Conservation (phyloP, 2,797 vertebrate genomes). For the Salarias fasciatus region DNA sequence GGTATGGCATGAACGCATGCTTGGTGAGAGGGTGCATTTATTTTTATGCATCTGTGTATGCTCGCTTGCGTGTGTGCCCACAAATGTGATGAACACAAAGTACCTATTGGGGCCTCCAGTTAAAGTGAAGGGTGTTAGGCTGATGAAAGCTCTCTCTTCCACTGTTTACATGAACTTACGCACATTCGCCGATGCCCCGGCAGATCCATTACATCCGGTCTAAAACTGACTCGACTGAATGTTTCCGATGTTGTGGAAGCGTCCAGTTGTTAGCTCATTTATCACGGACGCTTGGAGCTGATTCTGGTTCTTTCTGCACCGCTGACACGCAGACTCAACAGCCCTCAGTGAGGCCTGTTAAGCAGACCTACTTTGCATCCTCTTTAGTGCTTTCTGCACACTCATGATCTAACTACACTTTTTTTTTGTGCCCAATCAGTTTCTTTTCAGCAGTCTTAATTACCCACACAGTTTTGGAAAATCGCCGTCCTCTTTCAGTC, state of each 20-base stretch:
- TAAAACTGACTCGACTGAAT: slow-evolving; percentile 60
- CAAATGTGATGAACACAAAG: slow-evolving; percentile 56
- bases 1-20: slow-evolving; percentile 67
- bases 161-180: slow-evolving; percentile 50
- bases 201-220: slow-evolving; percentile 65
- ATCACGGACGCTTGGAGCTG: slow-evolving; percentile 59
- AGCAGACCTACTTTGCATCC: slow-evolving; percentile 24
- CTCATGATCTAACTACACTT: slow-evolving; percentile 29
- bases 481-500: no score
- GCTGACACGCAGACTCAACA: slow-evolving; percentile 56
- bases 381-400: slow-evolving; percentile 29
- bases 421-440: slow-evolving; percentile 45
- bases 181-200: slow-evolving; percentile 35
- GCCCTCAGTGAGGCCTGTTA: slow-evolving; percentile 24
- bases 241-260: slow-evolving; percentile 60
- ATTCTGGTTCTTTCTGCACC: slow-evolving; percentile 59
- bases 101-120: slow-evolving; percentile 36
- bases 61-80: slow-evolving; percentile 29
- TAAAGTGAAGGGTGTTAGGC: slow-evolving; percentile 73
- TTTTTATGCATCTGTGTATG: slow-evolving; percentile 66
- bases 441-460: slow-evolving; percentile 45
- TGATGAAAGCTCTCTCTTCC: slow-evolving; percentile 67
- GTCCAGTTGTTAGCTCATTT: slow-evolving; percentile 72
- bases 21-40: slow-evolving; percentile 52
- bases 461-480: slow-evolving; percentile 23